Conservation (phyloP, 1,140 invertebrate genomes). For the Eufriesea mexicana region DNA sequence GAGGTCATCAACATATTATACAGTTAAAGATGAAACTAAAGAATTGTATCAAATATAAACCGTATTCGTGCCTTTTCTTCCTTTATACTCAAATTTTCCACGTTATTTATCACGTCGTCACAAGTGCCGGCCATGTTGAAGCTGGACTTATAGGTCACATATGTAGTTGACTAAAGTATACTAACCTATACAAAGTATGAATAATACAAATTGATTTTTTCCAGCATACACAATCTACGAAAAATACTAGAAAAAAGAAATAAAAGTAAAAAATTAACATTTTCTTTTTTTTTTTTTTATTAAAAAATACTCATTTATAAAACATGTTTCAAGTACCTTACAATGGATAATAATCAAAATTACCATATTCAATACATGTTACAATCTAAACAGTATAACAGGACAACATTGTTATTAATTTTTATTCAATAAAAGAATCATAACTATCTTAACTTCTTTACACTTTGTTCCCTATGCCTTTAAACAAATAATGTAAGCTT, state of each 20-base stretch:
- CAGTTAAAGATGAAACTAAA: conserved; percentile 78
- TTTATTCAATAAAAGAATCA: background rate
- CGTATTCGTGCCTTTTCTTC: conserved; percentile 86
- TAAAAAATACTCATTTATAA: conserved; percentile 39
- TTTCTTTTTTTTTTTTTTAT: conserved; percentile 41
- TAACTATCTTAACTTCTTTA: background rate
- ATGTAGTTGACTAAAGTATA: background rate
- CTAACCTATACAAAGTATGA: background rate
- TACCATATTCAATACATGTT: background rate
- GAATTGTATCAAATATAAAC: conserved; percentile 55
- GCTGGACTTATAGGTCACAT: background rate
- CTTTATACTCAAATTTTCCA: conserved; percentile 84
- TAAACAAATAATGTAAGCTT: conserved; percentile 70
- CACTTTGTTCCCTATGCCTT: background rate
- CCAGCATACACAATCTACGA: background rate
- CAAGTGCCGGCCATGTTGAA: conserved; percentile 76
- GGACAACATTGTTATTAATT: background rate
- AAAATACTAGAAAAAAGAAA: background rate
- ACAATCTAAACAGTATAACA: background rate
- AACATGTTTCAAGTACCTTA: background rate
- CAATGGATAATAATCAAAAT: background rate
- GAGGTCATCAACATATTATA: conserved; percentile 83
- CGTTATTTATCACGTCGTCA: conserved; percentile 77
- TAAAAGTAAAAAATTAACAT: too few relatives aligned
- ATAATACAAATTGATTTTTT: background rate